Percentiles rank a stretch among this genome's conserved stretches.
Conservation (phyloP, 2,113 vertebrate species). For the Dipodomys ordii region DNA sequence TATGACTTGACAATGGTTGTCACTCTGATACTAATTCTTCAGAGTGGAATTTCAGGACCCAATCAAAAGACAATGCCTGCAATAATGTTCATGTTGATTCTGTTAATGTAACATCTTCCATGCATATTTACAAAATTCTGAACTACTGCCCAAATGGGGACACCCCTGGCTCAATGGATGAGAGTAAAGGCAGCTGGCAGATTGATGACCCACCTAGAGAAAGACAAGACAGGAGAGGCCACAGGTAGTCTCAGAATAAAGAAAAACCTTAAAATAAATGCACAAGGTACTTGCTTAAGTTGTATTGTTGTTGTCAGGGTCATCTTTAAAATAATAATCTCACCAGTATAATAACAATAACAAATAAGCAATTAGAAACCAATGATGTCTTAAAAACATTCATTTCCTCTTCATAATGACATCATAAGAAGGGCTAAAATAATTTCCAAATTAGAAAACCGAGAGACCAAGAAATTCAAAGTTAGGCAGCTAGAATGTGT, state of each 20-base stretch:
- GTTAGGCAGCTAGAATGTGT: neutral
- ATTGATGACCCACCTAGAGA: neutral
- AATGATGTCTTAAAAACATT: neutral
- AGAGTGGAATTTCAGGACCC: neutral
- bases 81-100: neutral
- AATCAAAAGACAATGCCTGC: neutral
- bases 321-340: neutral
- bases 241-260: neutral
- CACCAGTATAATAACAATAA: no score
- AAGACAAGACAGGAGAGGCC: neutral
- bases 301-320: neutral
- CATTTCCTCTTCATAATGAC: neutral
- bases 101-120: neutral
- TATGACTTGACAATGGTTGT: neutral
- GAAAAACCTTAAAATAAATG: neutral
- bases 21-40: neutral
- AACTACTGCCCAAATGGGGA: neutral
- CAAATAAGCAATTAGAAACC: neutral
- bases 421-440: neutral
- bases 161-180: neutral
- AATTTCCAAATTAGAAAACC: neutral
- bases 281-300: neutral
- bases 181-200: neutral
- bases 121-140: neutral
- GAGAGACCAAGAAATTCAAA: neutral